Percentiles rank a stretch among this genome's conserved stretches.
phyloP scores from a whole-genome alignment of 2,113 vertebrate genomes.

The Aptenodytes forsteri region DNA sequence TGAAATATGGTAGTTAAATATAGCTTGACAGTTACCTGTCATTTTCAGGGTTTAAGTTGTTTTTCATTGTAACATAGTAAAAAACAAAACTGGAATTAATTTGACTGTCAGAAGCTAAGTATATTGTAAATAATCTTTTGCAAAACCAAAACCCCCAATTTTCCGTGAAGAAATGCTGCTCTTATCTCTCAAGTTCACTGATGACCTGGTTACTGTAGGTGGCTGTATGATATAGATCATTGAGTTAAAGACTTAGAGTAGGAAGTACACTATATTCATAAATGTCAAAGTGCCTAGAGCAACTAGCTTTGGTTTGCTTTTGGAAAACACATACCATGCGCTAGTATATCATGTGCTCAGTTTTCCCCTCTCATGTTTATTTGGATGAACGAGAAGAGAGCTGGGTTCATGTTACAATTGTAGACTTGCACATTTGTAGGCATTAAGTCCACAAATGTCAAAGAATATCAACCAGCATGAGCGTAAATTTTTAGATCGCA shows the following conservation, averaged over 20 bases:
- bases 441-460: not conserved
- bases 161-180: not conserved
- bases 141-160: not conserved
- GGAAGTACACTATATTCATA: not conserved
- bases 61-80: not conserved
- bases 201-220: not conserved
- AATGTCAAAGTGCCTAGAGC: not conserved
- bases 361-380: not conserved
- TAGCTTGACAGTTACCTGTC: conserved; percentile 25
- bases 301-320: not conserved
- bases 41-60: not conserved
- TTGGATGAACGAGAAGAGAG: not conserved
- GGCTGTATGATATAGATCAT: not conserved
- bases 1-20: not conserved
- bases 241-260: not conserved
- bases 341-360: not conserved
- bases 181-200: not conserved
- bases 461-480: not conserved
- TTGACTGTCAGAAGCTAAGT: not conserved
- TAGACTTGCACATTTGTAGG: not conserved
- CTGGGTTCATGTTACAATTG: not conserved
- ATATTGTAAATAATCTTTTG: not conserved
- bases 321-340: not conserved
- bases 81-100: not conserved
- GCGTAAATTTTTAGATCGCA: not conserved